A percentile compares a stretch with the other conserved stretches of the same genome.
Conservation (phyloP, 2,113 vertebrate genomes). For the Gavialis gangeticus region DNA sequence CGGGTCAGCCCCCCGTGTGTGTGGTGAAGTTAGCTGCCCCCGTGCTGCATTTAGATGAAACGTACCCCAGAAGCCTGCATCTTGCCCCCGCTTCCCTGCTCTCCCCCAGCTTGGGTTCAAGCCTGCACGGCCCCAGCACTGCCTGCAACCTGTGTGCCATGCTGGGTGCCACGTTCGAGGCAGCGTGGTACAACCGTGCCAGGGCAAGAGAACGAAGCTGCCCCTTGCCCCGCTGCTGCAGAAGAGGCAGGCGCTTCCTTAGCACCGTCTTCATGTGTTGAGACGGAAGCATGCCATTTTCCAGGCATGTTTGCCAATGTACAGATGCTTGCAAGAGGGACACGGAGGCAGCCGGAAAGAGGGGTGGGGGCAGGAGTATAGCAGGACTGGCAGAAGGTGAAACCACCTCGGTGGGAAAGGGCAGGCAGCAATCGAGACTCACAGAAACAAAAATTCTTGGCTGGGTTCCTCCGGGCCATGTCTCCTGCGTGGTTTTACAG, state of each 20-base stretch:
- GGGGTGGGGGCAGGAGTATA: background rate
- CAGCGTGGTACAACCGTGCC: background rate
- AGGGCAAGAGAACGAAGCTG: background rate
- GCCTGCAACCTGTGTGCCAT: background rate
- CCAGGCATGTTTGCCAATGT: background rate
- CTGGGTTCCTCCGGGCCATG: background rate
- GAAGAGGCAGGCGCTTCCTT: no score
- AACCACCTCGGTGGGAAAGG: background rate
- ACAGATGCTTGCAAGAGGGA: background rate
- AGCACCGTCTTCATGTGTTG: background rate
- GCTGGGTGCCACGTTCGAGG: background rate
- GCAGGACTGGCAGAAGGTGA: background rate
- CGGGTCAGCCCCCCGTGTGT: conserved; percentile 6
- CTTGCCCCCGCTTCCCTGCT: no score
- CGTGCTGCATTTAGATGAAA: no score
- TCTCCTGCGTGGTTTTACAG: background rate
- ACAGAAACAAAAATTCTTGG: background rate
- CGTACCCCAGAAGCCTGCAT: no score
- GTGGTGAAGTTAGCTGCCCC: no score
- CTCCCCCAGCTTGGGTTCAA: background rate
- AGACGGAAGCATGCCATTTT: background rate
- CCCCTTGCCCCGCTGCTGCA: background rate
- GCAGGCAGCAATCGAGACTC: background rate
- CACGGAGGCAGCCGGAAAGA: background rate
- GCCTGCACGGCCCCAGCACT: background rate